Evolutionary conservation across 2,113 vertebrate genomes (phyloP).

Genomic region (Tor tambroides): DNA sequence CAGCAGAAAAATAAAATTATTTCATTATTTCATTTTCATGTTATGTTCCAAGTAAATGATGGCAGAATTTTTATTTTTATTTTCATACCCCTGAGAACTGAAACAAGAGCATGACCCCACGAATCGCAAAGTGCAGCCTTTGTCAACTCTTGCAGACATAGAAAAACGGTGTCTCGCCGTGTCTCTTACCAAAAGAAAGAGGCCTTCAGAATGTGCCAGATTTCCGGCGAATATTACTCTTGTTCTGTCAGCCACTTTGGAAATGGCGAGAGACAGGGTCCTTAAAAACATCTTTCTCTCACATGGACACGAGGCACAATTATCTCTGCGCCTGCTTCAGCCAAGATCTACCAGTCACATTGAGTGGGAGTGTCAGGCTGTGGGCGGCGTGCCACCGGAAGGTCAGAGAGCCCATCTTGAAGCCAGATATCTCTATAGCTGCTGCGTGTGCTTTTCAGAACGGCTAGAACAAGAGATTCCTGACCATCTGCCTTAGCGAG

Average conservation of each 20-base stretch:
- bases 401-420: conserved; percentile 79
- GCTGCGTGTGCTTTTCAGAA: conserved; percentile 71
- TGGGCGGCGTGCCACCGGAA: conserved; percentile 77
- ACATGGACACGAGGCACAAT: conserved; percentile 78
- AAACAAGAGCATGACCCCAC: conserved; percentile 22
- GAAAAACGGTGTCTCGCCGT: conserved; percentile 76
- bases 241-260: conserved; percentile 71
- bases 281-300: conserved; percentile 76
- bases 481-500: conserved; percentile 69
- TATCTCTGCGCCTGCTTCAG: conserved; percentile 74
- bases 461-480: conserved; percentile 62
- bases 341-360: conserved; percentile 74
- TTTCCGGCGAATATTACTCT: conserved; percentile 71
- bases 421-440: conserved; percentile 73
- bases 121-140: conserved; percentile 39
- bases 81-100: neutral
- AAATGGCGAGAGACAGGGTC: conserved; percentile 77
- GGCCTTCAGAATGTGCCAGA: conserved; percentile 74
- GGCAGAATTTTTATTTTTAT: neutral
- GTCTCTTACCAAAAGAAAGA: conserved; percentile 68
- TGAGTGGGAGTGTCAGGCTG: conserved; percentile 73
- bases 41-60: neutral
- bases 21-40: neutral
- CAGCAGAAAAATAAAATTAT: neutral
- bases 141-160: conserved; percentile 67